Base-by-base conservation (phyloP, 1,140 invertebrate species). In the Anastatus disparis region DNA sequence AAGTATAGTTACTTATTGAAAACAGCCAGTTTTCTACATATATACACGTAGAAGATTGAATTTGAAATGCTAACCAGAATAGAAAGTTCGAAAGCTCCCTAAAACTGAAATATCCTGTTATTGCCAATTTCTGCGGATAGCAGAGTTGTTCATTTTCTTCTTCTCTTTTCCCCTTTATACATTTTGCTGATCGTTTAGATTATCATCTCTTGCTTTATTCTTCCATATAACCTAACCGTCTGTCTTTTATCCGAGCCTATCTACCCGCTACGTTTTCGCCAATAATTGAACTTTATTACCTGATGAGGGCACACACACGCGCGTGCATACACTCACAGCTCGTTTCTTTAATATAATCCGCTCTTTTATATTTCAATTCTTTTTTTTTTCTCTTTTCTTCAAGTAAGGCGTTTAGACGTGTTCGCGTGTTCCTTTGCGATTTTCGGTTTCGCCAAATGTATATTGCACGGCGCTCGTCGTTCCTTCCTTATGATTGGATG, bases 131-230 rank as follows among this genome's bases (percentile, higher is more conserved):
- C 74, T 3, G 76, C 55, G 75, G 46, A 22, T 55, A 22, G 31
- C 26, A 9, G n/a, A n/a, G n/a, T n/a, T n/a, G n/a, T n/a, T n/a
- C n/a, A n/a, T n/a, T n/a, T n/a, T n/a, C n/a, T n/a, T n/a, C n/a
- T n/a, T n/a, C n/a, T n/a, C n/a, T n/a, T n/a, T n/a, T n/a, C 50
- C 20, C 24, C 31, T 40, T 31, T 38, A 17, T 73, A 79, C 78
- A 82, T 81, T 83, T 84, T 81, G 77, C 78, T n/a, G 78, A 82
- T 83, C 81, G 78, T 83, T 82, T 82, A 84, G 81, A 82, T 84
- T 82, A 84, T 82, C 77, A 81, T 83, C 80, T 78, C 71, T n/a
- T 10, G 2, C 31, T 24, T 29, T 3, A 1, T 17, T 38, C 10
- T 22, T 24, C 13, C 7, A 20, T 22, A 26, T 46, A 48, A 12